Percentiles rank a stretch among this genome's conserved stretches.
Evolutionary conservation across 2,113 vertebrate genomes (phyloP).

Genomic region (Furnarius figulus): DNA sequence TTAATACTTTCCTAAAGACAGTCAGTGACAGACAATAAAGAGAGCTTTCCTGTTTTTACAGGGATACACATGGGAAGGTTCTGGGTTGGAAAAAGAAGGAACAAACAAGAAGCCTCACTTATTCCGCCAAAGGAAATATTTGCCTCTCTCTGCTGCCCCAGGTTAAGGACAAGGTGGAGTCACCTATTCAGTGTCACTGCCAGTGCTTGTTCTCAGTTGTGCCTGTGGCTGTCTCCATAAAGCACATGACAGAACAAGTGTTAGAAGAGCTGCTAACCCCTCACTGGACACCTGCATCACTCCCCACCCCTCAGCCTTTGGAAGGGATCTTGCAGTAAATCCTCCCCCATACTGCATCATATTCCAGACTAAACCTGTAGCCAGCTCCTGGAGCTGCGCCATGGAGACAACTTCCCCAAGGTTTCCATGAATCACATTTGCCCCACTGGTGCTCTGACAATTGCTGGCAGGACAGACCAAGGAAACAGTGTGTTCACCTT

Average conservation of each 20-base stretch:
- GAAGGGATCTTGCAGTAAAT: background rate
- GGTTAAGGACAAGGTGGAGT: background rate
- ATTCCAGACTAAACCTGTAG: background rate
- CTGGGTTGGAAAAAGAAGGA: background rate
- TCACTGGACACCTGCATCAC: background rate
- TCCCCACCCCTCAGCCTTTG: background rate
- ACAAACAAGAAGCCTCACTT: rapidly evolving
- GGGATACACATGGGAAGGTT: background rate
- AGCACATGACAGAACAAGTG: background rate
- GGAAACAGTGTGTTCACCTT: background rate
- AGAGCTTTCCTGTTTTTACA: background rate
- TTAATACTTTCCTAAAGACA: background rate
- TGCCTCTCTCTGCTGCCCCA: background rate
- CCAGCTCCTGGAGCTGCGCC: background rate
- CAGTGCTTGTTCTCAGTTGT: background rate
- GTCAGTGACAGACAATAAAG: background rate
- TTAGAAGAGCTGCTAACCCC: background rate
- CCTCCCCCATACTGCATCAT: background rate
- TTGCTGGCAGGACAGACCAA: background rate
- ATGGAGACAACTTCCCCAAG: background rate
- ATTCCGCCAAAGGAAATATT: background rate
- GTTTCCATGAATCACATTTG: background rate
- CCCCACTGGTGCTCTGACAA: background rate
- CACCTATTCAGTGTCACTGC: background rate
- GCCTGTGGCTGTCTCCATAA: background rate